phyloP scores from a whole-genome alignment of 2,888 invertebrate genomes.

The Hoplodrina blanda region DNA sequence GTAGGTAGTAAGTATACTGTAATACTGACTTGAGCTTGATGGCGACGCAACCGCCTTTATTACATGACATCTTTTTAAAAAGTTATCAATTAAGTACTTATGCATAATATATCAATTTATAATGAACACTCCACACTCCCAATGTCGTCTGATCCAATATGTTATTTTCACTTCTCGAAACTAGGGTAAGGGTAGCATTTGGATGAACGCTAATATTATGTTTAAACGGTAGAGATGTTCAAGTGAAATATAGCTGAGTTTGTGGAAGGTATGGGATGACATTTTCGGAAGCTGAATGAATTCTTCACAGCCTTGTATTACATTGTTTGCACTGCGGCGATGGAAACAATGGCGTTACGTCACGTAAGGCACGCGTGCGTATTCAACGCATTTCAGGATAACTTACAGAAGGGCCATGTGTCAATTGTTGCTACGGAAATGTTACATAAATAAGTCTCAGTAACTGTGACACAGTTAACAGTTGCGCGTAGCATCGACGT shows the following conservation, averaged over 20 bases:
- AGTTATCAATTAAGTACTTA: no score
- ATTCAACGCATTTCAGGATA: background rate
- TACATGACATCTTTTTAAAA: no score
- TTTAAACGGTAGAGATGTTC: background rate
- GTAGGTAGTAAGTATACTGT: background rate
- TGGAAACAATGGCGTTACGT: constrained; percentile 50
- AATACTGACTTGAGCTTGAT: background rate
- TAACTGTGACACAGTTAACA: background rate
- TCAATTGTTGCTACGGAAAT: background rate
- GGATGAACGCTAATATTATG: constrained; percentile 13
- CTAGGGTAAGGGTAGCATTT: constrained; percentile 4
- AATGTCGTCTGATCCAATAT: background rate
- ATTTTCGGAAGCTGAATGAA: constrained; percentile 37
- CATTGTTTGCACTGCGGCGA: constrained; percentile 37
- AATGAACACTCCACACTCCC: no score
- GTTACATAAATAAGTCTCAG: no score
- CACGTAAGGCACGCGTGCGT: constrained; percentile 41
- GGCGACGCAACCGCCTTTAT: background rate
- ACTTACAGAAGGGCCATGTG: constrained; percentile 12
- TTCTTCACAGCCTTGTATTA: constrained; percentile 39
- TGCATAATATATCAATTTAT: no score
- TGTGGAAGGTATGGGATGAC: background rate
- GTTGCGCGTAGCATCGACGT: background rate
- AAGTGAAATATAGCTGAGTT: constrained; percentile 9
- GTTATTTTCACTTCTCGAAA: constrained; percentile 5